Evolutionary conservation across 2,888 invertebrate species (phyloP).

Genomic region (Sinodicranocentrus sp.): DNA sequence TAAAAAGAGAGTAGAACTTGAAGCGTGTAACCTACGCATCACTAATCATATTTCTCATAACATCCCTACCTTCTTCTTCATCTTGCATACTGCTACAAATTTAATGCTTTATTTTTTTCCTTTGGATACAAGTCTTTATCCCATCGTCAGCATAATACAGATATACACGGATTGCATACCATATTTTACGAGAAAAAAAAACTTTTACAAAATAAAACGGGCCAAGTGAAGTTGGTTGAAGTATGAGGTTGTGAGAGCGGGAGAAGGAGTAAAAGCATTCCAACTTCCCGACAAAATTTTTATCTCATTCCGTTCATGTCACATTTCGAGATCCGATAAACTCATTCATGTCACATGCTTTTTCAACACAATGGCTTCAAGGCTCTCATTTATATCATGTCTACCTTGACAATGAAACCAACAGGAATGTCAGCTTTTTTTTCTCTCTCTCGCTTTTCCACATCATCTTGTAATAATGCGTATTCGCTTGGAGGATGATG

Average conservation of each 20-base stretch:
- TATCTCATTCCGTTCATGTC: conserved; percentile 64
- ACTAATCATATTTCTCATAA: conserved; percentile 63
- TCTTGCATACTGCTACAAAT: neutral
- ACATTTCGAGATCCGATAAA: conserved; percentile 61
- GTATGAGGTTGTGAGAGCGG: neutral
- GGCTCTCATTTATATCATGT: conserved; percentile 64
- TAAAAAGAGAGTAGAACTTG: neutral
- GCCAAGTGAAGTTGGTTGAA: neutral
- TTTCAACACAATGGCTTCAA: conserved; percentile 58
- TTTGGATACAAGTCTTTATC: too few species aligned
- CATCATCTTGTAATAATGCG: too few species aligned
- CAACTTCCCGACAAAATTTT: conserved; percentile 22
- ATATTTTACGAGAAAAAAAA: too few species aligned
- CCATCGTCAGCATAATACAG: too few species aligned
- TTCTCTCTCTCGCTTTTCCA: conserved; percentile 12
- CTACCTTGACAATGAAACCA: conserved; percentile 66
- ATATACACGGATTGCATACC: too few species aligned
- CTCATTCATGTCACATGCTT: conserved; percentile 55
- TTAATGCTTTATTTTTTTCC: conserved; percentile 27
- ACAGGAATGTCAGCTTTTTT: conserved; percentile 52
- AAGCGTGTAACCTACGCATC: conserved; percentile 14
- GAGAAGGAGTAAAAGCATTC: neutral
- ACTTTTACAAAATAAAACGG: too few species aligned
- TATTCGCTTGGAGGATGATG: too few species aligned
- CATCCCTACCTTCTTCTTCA: neutral